Percentiles rank a stretch among this genome's conserved stretches.
phyloP scores from a whole-genome alignment of 1,140 invertebrate genomes.

The Physella acuta region DNA sequence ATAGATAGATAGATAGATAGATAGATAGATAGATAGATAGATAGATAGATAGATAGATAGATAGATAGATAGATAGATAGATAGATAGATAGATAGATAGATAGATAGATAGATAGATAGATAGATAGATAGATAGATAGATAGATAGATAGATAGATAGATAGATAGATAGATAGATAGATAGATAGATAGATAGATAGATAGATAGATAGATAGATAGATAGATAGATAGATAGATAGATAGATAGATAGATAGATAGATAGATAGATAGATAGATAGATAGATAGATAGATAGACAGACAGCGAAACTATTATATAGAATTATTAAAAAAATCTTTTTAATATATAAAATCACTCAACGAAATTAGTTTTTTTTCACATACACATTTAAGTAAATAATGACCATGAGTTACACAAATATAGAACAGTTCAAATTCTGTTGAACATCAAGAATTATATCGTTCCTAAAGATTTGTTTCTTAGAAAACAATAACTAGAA shows the following conservation, averaged over 20 bases:
- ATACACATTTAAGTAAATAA: no score
- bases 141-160: slow-evolving; percentile 4
- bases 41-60: neutral
- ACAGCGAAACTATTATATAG: no score
- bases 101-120: neutral
- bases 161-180: slow-evolving; percentile 13
- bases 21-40: neutral
- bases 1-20: neutral
- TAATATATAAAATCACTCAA: no score
- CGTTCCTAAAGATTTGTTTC: no score
- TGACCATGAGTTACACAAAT: no score
- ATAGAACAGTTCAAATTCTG: no score
- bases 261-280: slow-evolving; percentile 13
- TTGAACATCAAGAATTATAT: no score
- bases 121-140: neutral
- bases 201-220: slow-evolving; percentile 13
- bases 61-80: neutral
- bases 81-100: slow-evolving; percentile 1
- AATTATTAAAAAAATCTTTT: neutral
- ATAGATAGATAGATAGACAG: no score
- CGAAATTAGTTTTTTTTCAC: no score
- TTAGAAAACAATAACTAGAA: no score
- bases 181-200: slow-evolving; percentile 13
- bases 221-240: slow-evolving; percentile 13
- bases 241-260: slow-evolving; percentile 13